phyloP scores from a whole-genome alignment of 2,113 vertebrate species.

The Campylomormyrus numenius region DNA sequence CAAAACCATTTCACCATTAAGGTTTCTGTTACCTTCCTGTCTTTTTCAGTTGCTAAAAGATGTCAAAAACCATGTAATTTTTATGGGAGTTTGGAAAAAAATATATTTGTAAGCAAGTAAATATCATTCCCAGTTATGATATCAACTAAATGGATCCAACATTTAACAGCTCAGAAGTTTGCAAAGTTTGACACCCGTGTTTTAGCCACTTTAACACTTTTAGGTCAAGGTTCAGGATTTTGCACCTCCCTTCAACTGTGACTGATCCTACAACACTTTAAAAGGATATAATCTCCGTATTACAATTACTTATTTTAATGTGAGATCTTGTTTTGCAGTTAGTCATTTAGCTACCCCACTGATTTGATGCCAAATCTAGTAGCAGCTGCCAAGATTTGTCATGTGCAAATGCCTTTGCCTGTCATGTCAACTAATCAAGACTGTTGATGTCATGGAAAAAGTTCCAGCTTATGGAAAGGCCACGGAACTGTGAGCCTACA shows the following conservation, averaged over 20 bases:
- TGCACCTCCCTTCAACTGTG: neutral
- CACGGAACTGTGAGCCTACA: neutral
- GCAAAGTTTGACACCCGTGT: neutral
- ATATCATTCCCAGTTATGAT: neutral
- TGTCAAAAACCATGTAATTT: neutral
- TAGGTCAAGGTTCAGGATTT: neutral
- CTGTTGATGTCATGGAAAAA: neutral
- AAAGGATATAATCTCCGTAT: neutral
- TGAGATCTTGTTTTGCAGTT: neutral
- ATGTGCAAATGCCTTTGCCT: conserved; percentile 4
- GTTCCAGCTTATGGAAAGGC: neutral
- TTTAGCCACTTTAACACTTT: neutral
- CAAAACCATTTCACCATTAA: neutral
- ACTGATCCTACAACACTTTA: neutral
- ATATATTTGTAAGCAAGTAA: neutral
- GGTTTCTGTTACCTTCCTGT: neutral
- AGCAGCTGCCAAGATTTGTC: neutral
- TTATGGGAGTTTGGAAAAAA: neutral
- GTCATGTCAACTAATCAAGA: conserved; percentile 9
- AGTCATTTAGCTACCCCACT: neutral
- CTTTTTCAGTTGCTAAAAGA: neutral
- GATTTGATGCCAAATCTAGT: neutral
- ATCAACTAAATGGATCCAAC: neutral
- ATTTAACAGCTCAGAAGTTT: neutral
- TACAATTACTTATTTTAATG: neutral